Base-by-base conservation (phyloP, 2,113 vertebrate species). In the Platanista minor region DNA sequence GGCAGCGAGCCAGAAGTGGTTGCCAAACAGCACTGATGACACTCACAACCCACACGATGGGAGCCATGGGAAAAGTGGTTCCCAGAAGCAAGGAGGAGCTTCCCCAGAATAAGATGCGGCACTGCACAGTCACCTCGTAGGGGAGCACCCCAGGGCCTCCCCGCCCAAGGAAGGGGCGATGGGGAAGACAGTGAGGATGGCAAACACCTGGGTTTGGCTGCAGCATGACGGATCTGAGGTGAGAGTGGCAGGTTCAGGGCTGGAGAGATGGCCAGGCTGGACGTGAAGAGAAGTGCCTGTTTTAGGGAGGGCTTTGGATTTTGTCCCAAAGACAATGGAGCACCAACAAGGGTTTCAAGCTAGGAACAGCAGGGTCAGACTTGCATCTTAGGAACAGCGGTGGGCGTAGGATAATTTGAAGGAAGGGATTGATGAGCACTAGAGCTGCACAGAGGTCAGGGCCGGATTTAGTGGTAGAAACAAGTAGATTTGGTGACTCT, bases 401-500 rank as follows among this genome's bases (percentile, higher is more conserved):
- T 21, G 8, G 9, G 2, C 1, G 8, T 29, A 2, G 11, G 2
- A 1, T 66, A 15, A 36, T 20, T 17, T 67, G 25, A 12, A 74
- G 43, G 46, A 57, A 67, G 57, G 43, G n/a, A 17, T 0, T 14
- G 36, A 54, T 75, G 31, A 17, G 43, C 5, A 0, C 66, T 54
- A 7, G 90, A 41, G 43, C 10, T 3, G 4, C 33, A 31, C 14
- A 15, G 72, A 43, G 31, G 2, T 36, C 27, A 25, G 21, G 43
- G 43, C 74, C 49, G 81, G 87, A 90, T 72, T 72, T 84, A 20
- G 59, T 87, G 61, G 89, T 75, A 6, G 52, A 54, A 90, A 31
- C 80, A 21, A 21, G 46, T 74, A 95, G 96, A 93, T 89, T 64
- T 89, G 72, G 92, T 88, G 88, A 83, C 43, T 8, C 91, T 78